Conservation (phyloP, 2,113 vertebrate species). For the Mungos mungo region DNA sequence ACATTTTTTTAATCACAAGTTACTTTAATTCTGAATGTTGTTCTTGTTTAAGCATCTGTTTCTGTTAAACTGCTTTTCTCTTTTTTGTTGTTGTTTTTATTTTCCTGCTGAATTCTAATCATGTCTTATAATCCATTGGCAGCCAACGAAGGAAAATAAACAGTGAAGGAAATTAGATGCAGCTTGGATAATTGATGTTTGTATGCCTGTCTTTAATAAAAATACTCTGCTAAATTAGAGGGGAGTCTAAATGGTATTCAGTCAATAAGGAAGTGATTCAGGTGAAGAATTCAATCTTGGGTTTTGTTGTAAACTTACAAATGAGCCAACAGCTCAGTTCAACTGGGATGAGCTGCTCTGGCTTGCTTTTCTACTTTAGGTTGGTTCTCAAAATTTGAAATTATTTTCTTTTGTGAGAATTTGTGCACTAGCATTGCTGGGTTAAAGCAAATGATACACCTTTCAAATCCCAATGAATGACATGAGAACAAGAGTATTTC, state of each 20-base stretch:
- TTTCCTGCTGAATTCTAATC: constrained; percentile 86
- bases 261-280: constrained; percentile 84
- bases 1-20: constrained; percentile 76
- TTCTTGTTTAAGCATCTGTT: constrained; percentile 83
- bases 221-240: constrained; percentile 86
- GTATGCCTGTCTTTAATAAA: constrained; percentile 84
- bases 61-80: constrained; percentile 62
- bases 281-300: constrained; percentile 82
- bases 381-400: constrained; percentile 66
- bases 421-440: constrained; percentile 54
- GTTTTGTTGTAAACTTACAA: constrained; percentile 82
- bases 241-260: constrained; percentile 82
- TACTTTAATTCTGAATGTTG: constrained; percentile 82
- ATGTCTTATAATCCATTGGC: constrained; percentile 85
- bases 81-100: constrained; percentile 67
- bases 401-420: constrained; percentile 57
- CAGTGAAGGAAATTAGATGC: constrained; percentile 84
- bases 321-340: constrained; percentile 73
- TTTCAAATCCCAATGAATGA: background rate
- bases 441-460: background rate
- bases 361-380: constrained; percentile 48
- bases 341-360: constrained; percentile 61
- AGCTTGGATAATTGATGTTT: constrained; percentile 86
- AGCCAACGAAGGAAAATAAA: constrained; percentile 75
- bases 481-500: background rate